Evolutionary conservation across 64 coral and sea anemone species (phyloP).

Genomic region (Trachythela sp.): DNA sequence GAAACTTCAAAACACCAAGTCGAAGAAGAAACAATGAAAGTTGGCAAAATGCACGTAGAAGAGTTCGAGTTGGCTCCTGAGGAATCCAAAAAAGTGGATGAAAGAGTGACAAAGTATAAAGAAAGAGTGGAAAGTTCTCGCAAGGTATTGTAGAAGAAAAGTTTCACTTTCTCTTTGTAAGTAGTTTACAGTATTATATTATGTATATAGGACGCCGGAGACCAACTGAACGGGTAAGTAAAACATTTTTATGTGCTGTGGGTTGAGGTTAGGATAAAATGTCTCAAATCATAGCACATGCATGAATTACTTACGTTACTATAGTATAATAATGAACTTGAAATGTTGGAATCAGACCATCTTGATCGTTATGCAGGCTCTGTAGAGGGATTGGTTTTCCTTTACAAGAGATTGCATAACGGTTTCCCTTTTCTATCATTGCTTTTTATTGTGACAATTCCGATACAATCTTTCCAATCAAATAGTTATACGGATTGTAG

Average conservation of each 20-base stretch:
- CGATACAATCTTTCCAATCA: not conserved
- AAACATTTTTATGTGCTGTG: not conserved
- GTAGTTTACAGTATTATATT: not conserved
- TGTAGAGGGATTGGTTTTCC: not conserved
- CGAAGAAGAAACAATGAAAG: not conserved
- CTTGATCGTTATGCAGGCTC: not conserved
- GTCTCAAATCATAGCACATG: not conserved
- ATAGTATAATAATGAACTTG: not conserved
- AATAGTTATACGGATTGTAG: not conserved
- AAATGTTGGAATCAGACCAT: slow-evolving; percentile 1
- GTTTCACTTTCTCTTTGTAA: not conserved
- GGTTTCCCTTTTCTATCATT: not conserved
- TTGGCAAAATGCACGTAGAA: not conserved
- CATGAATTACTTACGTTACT: no score
- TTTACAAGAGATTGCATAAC: not conserved
- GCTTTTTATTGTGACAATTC: not conserved
- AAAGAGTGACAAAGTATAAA: not conserved
- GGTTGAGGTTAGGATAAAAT: not conserved
- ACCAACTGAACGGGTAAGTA: not conserved
- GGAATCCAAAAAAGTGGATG: not conserved
- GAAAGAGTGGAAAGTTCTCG: not conserved
- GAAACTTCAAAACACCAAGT: not conserved
- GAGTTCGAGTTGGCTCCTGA: not conserved
- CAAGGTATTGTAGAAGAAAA: not conserved
- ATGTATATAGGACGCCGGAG: not conserved